These are phyloP conservation scores for Psilopsiagon aymara DNA, from an alignment of 2,113 vertebrate genomes.

Conservation along the genomic window DNA sequence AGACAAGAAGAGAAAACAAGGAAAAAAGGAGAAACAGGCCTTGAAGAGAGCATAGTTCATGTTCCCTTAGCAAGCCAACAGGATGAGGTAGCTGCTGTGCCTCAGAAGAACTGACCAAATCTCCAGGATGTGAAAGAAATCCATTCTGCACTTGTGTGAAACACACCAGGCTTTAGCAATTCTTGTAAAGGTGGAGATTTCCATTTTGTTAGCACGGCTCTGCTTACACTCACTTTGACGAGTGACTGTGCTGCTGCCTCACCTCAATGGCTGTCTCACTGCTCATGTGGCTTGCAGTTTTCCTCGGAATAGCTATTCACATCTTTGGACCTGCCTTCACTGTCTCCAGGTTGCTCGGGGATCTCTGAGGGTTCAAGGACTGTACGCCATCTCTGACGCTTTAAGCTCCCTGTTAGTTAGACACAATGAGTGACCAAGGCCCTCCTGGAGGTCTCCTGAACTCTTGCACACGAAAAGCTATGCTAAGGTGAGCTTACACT, in stretches of 20 bases:
- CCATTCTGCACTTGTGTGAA: not conserved
- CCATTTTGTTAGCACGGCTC: not conserved
- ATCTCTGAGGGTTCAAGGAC: not conserved
- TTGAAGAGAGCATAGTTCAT: not conserved
- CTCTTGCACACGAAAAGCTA: not conserved
- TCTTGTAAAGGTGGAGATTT: not conserved
- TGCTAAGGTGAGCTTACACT: not conserved
- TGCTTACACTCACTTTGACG: not conserved
- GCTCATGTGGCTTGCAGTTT: not conserved
- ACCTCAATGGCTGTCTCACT: not conserved
- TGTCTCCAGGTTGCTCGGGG: fast-evolving
- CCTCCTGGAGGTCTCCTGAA: not conserved
- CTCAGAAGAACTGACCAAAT: not conserved
- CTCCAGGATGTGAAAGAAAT: not conserved
- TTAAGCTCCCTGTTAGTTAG: not conserved
- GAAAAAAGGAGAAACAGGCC: not conserved
- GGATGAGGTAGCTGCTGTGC: not conserved
- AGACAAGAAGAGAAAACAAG: not conserved
- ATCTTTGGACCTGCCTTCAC: not conserved
- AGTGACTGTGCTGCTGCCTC: not conserved
- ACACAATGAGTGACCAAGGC: not conserved
- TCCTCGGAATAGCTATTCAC: not conserved
- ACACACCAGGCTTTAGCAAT: not conserved
- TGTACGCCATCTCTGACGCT: fast-evolving
- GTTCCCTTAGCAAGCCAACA: not conserved